phyloP scores from a whole-genome alignment of 2,888 invertebrate species.

The Drosophila tripunctata region DNA sequence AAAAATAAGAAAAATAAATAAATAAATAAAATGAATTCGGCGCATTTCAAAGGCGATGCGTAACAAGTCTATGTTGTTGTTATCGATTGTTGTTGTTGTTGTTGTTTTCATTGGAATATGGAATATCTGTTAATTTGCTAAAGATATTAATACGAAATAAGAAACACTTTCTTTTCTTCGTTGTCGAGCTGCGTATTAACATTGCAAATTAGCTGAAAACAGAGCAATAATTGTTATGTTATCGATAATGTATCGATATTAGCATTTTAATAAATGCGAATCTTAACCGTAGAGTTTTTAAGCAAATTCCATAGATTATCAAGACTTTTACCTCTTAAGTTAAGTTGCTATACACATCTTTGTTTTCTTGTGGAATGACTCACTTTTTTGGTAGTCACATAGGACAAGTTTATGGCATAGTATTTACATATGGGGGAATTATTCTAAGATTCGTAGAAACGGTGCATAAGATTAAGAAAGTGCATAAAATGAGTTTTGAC shows the following conservation, averaged over 20 bases:
- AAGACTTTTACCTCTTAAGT: slow-evolving; percentile 4
- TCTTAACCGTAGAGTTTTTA: not conserved
- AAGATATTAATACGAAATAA: slow-evolving; percentile 32
- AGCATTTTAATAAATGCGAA: slow-evolving; percentile 28
- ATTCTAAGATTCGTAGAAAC: not conserved
- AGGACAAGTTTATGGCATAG: not conserved
- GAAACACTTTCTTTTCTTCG: slow-evolving; percentile 61
- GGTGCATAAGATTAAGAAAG: not conserved
- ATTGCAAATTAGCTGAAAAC: slow-evolving; percentile 58
- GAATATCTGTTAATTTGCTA: slow-evolving; percentile 61
- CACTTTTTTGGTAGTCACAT: slow-evolving; percentile 8
- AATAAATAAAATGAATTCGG: slow-evolving; percentile 37
- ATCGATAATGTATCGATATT: slow-evolving; percentile 61
- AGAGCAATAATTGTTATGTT: slow-evolving; percentile 58
- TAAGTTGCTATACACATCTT: too few relatives aligned
- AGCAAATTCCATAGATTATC: not conserved
- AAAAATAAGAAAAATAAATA: slow-evolving; percentile 4
- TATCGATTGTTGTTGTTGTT: slow-evolving; percentile 22
- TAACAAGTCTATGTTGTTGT: slow-evolving; percentile 42
- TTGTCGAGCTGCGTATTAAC: slow-evolving; percentile 31
- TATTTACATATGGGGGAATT: slow-evolving; percentile 1
- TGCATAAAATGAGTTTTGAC: not conserved
- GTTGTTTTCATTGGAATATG: slow-evolving; percentile 26
- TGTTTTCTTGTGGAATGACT: slow-evolving; percentile 1
- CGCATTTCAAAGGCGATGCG: slow-evolving; percentile 51